Evolutionary conservation across 2,113 vertebrate species (phyloP).

Genomic region (Colossoma macropomum): DNA sequence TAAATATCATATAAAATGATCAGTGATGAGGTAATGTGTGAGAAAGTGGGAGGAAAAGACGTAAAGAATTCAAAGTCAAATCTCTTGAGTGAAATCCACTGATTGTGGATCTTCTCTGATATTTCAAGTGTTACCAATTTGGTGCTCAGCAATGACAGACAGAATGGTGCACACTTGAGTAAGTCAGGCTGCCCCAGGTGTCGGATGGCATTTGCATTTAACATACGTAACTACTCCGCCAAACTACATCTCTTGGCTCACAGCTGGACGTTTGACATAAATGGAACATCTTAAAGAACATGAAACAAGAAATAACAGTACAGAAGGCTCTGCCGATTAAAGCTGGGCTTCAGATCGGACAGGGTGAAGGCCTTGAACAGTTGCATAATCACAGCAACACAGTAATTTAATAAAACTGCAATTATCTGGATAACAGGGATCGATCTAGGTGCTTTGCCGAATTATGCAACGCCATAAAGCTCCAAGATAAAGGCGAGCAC

Average conservation of each 20-base stretch:
- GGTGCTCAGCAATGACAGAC: conserved; percentile 42
- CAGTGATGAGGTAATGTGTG: conserved; percentile 15
- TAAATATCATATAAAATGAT: conserved; percentile 29
- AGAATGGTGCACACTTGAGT: conserved; percentile 49
- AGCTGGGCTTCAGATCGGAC: conserved; percentile 13
- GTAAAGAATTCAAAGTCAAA: background rate
- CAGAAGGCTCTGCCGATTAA: conserved; percentile 31
- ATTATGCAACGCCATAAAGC: background rate
- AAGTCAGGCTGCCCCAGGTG: conserved; percentile 52
- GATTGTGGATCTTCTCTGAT: conserved; percentile 27
- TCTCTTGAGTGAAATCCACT: background rate
- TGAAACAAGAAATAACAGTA: conserved; percentile 19
- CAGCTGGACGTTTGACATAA: conserved; percentile 54
- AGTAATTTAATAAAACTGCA: conserved; percentile 17
- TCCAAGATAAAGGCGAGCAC: background rate
- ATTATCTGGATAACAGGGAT: background rate
- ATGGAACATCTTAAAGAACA: conserved; percentile 40
- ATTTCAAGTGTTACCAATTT: conserved; percentile 43
- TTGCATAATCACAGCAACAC: conserved; percentile 21
- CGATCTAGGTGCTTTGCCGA: background rate
- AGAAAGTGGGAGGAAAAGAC: conserved; percentile 7
- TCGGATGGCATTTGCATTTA: conserved; percentile 54
- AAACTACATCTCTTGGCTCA: conserved; percentile 44
- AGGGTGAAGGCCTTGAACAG: background rate
- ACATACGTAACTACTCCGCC: conserved; percentile 43